Conservation (phyloP, 2,888 invertebrate species). For the Diaprepes abbreviatus region DNA sequence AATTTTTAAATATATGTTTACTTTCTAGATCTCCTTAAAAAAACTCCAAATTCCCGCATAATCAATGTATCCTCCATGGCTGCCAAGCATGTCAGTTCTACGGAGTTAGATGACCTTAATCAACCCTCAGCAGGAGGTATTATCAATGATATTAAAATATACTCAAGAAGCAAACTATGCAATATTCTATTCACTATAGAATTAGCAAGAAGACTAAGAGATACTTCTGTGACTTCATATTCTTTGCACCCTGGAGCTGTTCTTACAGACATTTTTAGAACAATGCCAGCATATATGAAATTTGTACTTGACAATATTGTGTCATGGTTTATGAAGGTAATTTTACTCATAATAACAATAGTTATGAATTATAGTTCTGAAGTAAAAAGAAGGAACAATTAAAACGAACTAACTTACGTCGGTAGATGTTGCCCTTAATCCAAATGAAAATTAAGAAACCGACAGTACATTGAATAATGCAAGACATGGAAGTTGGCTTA, state of each 20-base stretch:
- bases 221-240: slow-evolving; percentile 54
- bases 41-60: slow-evolving; percentile 33
- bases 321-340: slow-evolving; percentile 22
- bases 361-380: too few species aligned
- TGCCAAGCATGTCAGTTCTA: neutral
- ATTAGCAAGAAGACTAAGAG: slow-evolving; percentile 52
- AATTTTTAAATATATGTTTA: too few species aligned
- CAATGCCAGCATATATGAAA: neutral
- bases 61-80: slow-evolving; percentile 32
- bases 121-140: neutral
- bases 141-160: slow-evolving; percentile 41
- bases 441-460: too few species aligned
- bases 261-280: slow-evolving; percentile 45
- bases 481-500: too few species aligned
- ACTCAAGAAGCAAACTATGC: too few species aligned
- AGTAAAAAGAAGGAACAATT: too few species aligned
- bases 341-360: too few species aligned
- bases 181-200: too few species aligned
- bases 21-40: too few species aligned
- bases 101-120: slow-evolving; percentile 12
- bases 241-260: slow-evolving; percentile 57
- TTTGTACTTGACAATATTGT: neutral
- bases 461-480: too few species aligned
- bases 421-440: too few species aligned
- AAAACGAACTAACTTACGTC: too few species aligned